Percentiles rank a stretch among this genome's conserved stretches.
phyloP scores from a whole-genome alignment of 2,888 invertebrate species.

The Cancer borealis region DNA sequence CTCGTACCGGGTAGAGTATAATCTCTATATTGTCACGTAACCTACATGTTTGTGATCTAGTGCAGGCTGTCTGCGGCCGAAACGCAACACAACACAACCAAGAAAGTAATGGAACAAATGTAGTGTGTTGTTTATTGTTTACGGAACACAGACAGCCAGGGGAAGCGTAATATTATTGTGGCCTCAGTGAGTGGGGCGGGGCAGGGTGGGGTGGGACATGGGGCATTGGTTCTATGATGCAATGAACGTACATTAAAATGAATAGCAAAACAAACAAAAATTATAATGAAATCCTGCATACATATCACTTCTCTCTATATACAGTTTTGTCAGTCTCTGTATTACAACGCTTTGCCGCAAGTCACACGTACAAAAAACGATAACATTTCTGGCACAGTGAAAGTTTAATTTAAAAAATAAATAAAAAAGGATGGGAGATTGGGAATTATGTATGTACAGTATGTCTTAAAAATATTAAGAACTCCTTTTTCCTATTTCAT shows the following conservation, averaged over 20 bases:
- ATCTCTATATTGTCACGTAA: constrained; percentile 4
- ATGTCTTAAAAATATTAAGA: too few relatives aligned
- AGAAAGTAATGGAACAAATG: background rate
- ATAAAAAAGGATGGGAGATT: too few relatives aligned
- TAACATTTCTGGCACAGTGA: too few relatives aligned
- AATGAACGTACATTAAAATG: background rate
- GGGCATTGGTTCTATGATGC: background rate
- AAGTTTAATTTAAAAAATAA: background rate
- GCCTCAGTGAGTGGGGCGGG: background rate
- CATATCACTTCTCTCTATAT: too few relatives aligned
- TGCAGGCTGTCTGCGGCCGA: background rate
- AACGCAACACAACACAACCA: background rate
- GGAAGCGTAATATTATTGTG: constrained; percentile 1
- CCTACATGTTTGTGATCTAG: background rate
- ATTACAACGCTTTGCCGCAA: too few relatives aligned
- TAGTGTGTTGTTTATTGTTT: background rate
- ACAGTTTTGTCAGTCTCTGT: too few relatives aligned
- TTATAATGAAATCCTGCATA: too few relatives aligned
- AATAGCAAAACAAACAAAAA: background rate
- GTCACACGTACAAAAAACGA: too few relatives aligned
- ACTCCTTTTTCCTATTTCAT: background rate
- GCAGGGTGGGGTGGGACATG: background rate
- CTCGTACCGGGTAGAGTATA: background rate
- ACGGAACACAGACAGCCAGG: background rate
- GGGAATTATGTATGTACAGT: too few relatives aligned